A percentile compares a stretch with the other conserved stretches of the same genome.
phyloP scores from a whole-genome alignment of 2,797 vertebrate genomes.

The Xiphophorus birchmanni region DNA sequence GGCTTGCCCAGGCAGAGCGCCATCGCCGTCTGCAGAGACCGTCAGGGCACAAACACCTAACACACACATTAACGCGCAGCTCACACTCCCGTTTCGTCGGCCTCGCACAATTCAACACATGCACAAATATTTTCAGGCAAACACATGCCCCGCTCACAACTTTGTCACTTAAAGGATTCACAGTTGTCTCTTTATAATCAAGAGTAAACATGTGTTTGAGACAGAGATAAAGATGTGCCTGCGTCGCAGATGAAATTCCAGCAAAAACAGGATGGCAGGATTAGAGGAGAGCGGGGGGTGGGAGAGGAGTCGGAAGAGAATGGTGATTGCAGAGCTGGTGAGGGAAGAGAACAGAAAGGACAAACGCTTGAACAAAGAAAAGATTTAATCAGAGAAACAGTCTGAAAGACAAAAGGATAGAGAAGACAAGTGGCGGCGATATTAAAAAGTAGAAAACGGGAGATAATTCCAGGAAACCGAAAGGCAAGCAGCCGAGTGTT shows the following conservation, averaged over 20 bases:
- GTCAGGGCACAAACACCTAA: constrained; percentile 72
- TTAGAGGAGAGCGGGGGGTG: constrained; percentile 63
- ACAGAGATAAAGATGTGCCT: constrained; percentile 81
- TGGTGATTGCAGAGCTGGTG: constrained; percentile 59
- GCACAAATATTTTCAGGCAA: constrained; percentile 79
- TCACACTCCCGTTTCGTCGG: constrained; percentile 68
- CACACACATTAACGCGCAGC: constrained; percentile 69
- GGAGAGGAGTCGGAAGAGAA: constrained; percentile 59
- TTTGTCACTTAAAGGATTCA: constrained; percentile 82
- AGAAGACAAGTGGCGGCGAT: constrained; percentile 70
- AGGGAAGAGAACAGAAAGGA: constrained; percentile 60
- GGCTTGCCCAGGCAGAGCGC: constrained; percentile 86
- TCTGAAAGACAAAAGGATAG: constrained; percentile 65
- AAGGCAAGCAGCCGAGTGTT: constrained; percentile 61
- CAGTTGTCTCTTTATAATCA: constrained; percentile 81
- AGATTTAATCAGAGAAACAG: constrained; percentile 72
- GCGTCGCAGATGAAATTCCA: constrained; percentile 77
- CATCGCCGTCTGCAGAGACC: constrained; percentile 76
- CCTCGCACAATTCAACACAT: constrained; percentile 75
- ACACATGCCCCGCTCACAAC: constrained; percentile 79
- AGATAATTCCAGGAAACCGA: constrained; percentile 73
- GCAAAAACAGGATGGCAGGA: constrained; percentile 78
- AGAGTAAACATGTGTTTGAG: constrained; percentile 82
- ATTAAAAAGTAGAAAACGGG: constrained; percentile 72
- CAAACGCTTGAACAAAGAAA: constrained; percentile 72